Conservation (phyloP, 2,797 vertebrate genomes). For the Urocyon cinereoargenteus region DNA sequence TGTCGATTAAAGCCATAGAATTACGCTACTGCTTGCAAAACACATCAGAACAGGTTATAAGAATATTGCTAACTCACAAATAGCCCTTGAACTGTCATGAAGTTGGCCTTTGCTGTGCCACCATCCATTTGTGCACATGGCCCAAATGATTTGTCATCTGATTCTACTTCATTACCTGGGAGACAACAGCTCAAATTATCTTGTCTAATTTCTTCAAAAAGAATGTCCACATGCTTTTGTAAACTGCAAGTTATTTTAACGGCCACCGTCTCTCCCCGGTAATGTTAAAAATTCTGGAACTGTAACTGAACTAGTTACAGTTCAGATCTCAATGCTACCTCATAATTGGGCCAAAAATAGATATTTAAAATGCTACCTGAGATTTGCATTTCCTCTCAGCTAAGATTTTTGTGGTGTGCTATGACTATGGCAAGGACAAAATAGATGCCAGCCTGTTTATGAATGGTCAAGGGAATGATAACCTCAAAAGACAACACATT, state of each 20-base stretch:
- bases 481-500: background rate
- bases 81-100: background rate
- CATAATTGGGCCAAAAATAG: slow-evolving; percentile 30
- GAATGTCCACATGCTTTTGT: background rate
- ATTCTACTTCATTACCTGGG: slow-evolving; percentile 36
- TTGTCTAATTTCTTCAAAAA: slow-evolving; percentile 60
- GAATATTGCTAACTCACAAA: slow-evolving; percentile 36
- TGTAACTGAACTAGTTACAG: too few relatives aligned
- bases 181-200: slow-evolving; percentile 59
- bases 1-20: slow-evolving; percentile 39
- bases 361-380: slow-evolving; percentile 34
- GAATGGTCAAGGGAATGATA: slow-evolving; percentile 37
- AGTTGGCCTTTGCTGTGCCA: slow-evolving; percentile 47
- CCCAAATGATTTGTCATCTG: slow-evolving; percentile 6
- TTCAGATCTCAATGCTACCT: background rate
- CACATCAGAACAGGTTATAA: slow-evolving; percentile 1
- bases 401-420: slow-evolving; percentile 57
- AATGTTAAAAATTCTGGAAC: slow-evolving; percentile 42
- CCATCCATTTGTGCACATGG: slow-evolving; percentile 29
- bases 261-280: background rate
- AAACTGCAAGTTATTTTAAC: slow-evolving; percentile 51
- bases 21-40: slow-evolving; percentile 54
- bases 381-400: slow-evolving; percentile 44
- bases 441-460: background rate
- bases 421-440: slow-evolving; percentile 1